Percentiles rank a stretch among this genome's conserved stretches.
Evolutionary conservation across 2,888 invertebrate species (phyloP).

Genomic region (Vesta saturnalis): DNA sequence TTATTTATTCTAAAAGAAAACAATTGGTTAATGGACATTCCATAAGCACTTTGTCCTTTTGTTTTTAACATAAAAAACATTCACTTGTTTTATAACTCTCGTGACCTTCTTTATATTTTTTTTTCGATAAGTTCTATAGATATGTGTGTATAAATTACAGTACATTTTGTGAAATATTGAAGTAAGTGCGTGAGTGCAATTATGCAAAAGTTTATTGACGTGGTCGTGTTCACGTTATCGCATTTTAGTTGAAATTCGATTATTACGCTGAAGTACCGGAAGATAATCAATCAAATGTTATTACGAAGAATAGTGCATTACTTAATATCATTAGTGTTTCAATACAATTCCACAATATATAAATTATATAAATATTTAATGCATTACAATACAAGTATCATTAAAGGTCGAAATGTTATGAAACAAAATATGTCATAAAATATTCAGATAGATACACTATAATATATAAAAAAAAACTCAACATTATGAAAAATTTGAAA

Average conservation of each 20-base stretch:
- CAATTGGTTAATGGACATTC: not conserved
- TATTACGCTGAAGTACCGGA: not conserved
- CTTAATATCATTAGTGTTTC: not conserved
- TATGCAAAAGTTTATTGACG: not conserved
- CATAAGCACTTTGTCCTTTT: not conserved
- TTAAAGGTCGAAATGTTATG: no score
- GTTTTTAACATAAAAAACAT: not conserved
- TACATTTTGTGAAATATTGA: not conserved
- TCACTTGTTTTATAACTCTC: not conserved
- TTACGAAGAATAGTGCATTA: not conserved
- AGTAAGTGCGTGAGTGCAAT: conserved; percentile 1
- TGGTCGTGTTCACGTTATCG: not conserved
- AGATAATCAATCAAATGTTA: not conserved
- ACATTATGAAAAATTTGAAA: no score
- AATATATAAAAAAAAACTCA: no score
- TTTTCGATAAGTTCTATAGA: not conserved
- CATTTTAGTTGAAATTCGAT: not conserved
- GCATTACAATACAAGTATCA: no score
- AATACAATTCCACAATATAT: no score
- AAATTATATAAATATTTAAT: no score
- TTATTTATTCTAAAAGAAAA: not conserved
- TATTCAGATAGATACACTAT: no score
- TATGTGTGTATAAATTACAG: not conserved
- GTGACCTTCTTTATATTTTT: not conserved
- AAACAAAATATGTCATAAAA: no score